Percentiles rank a stretch among this genome's conserved stretches.
These are phyloP conservation scores for Columba janthina DNA, from an alignment of 2,113 vertebrate species.

Conservation along the genomic window DNA sequence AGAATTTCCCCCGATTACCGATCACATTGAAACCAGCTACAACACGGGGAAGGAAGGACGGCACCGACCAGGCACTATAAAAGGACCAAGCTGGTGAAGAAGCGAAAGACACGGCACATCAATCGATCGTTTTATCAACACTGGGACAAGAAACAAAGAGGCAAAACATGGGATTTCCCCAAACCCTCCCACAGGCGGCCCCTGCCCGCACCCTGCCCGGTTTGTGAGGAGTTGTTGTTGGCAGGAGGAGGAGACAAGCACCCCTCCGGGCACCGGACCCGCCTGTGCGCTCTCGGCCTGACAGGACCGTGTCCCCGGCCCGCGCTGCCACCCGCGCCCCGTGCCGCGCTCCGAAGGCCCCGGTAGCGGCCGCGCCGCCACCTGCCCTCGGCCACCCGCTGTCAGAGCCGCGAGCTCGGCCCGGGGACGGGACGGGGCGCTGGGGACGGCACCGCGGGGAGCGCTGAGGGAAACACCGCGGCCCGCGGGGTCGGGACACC, in stretches of 20 bases:
- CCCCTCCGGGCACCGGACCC: too few relatives aligned
- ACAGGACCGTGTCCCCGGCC: neutral
- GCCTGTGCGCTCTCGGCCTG: neutral
- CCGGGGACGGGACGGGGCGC: neutral
- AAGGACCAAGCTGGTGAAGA: neutral
- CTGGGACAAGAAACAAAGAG: neutral
- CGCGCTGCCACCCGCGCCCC: neutral
- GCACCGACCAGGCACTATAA: neutral
- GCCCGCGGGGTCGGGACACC: neutral
- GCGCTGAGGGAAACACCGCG: neutral
- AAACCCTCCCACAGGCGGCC: neutral
- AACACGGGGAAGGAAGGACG: neutral
- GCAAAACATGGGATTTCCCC: accelerated
- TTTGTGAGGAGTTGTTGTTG: accelerated
- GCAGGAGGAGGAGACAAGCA: neutral
- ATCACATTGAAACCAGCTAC: neutral
- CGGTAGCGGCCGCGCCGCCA: neutral
- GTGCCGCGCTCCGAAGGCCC: neutral
- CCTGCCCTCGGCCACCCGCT: neutral
- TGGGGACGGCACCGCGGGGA: neutral
- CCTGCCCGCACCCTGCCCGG: neutral
- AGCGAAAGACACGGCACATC: neutral
- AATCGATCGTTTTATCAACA: accelerated
- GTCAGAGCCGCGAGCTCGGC: neutral
- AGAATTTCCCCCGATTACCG: neutral